Evolutionary conservation across 2,113 vertebrate genomes (phyloP).

Genomic region (Sturnira hondurensis): DNA sequence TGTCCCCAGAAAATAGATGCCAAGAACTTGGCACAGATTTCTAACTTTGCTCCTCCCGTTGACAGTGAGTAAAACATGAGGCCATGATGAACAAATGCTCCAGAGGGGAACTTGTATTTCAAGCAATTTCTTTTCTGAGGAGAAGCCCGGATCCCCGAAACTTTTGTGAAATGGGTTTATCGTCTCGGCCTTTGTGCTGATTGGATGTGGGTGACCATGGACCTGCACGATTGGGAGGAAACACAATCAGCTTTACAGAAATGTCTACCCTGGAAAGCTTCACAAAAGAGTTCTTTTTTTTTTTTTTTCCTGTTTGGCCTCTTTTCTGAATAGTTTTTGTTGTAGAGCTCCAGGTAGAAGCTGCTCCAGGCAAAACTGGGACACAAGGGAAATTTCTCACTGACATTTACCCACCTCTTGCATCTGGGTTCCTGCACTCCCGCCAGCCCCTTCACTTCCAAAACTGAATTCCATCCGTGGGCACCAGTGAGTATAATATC

Average conservation of each 20-base stretch:
- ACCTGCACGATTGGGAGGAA: neutral
- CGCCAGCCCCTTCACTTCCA: neutral
- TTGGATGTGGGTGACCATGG: neutral
- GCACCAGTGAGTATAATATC: neutral
- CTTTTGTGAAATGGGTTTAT: neutral
- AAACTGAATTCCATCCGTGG: neutral
- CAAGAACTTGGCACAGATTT: neutral
- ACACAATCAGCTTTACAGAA: constrained; percentile 38
- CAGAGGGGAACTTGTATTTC: neutral
- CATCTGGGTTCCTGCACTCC: neutral
- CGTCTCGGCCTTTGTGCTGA: neutral
- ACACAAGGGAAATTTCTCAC: constrained; percentile 29
- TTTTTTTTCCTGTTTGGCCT: neutral
- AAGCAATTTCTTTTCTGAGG: neutral
- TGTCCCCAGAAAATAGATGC: neutral
- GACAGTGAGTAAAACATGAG: neutral
- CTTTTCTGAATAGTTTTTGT: constrained; percentile 33
- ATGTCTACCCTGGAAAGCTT: constrained; percentile 6
- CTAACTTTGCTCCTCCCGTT: neutral
- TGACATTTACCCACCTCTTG: constrained; percentile 30
- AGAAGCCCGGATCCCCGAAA: neutral
- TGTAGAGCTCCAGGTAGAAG: constrained; percentile 30
- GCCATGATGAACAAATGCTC: neutral
- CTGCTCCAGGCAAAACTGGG: constrained; percentile 28
- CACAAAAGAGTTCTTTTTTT: neutral